phyloP scores from a whole-genome alignment of 2,888 invertebrate genomes.

The Clistopyga incitator region DNA sequence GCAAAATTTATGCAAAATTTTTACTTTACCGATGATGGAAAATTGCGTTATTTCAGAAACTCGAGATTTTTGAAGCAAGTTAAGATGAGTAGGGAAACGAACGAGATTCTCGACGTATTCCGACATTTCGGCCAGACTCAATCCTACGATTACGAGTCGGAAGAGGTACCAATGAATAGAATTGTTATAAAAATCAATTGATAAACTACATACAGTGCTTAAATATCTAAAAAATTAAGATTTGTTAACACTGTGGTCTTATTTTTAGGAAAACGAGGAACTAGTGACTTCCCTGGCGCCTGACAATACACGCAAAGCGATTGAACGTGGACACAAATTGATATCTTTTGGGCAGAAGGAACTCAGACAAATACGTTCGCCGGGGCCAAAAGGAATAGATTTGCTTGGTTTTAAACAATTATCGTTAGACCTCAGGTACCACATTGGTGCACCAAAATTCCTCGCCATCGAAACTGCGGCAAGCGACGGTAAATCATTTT shows the following conservation, averaged over 20 bases:
- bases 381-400: conserved; percentile 64
- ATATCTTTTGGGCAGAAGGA: conserved; percentile 68
- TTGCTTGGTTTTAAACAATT: conserved; percentile 69
- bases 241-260: background rate
- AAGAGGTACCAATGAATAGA: conserved; percentile 45
- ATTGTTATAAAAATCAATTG: background rate
- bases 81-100: conserved; percentile 65
- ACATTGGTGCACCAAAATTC: conserved; percentile 66
- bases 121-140: conserved; percentile 35
- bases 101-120: conserved; percentile 65
- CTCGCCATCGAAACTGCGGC: conserved; percentile 50
- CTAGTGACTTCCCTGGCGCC: background rate
- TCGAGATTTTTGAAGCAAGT: conserved; percentile 64
- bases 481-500: conserved; percentile 35
- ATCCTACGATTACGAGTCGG: background rate
- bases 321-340: conserved; percentile 51
- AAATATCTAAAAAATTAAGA: background rate
- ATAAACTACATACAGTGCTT: background rate
- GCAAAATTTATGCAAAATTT: background rate
- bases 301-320: conserved; percentile 9
- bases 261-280: conserved; percentile 30
- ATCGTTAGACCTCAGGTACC: conserved; percentile 60
- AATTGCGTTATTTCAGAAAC: conserved; percentile 62
- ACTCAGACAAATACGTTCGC: conserved; percentile 28
- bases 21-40: background rate